Evolutionary conservation across 2,113 vertebrate genomes (phyloP).

Genomic region (Cacatua alba): DNA sequence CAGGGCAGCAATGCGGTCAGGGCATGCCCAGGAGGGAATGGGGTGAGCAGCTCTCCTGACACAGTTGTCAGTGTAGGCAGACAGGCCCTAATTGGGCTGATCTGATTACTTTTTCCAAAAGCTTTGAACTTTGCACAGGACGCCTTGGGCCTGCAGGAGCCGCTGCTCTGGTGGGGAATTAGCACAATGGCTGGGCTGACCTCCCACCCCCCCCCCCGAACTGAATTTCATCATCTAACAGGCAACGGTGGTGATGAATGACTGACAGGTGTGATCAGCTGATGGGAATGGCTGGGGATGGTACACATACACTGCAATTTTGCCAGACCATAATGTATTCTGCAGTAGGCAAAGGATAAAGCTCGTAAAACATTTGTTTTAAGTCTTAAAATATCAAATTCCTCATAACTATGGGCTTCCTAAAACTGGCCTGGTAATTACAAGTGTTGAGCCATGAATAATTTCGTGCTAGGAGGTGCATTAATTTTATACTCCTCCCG

Average conservation of each 20-base stretch:
- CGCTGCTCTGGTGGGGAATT: background rate
- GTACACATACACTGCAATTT: background rate
- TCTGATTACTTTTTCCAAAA: slow-evolving; percentile 47
- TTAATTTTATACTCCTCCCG: slow-evolving; percentile 34
- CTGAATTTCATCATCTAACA: background rate
- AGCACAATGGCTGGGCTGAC: slow-evolving; percentile 20
- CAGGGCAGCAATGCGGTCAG: background rate
- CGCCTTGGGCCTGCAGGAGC: slow-evolving; percentile 20
- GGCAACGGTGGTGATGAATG: slow-evolving; percentile 59
- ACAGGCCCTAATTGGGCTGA: slow-evolving; percentile 55
- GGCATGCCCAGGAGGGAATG: slow-evolving; percentile 7
- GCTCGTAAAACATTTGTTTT: slow-evolving; percentile 82
- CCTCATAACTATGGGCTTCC: slow-evolving; percentile 66
- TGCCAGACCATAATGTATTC: slow-evolving; percentile 50
- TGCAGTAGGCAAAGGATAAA: slow-evolving; percentile 65
- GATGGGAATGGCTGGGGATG: slow-evolving; percentile 52
- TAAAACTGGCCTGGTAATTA: slow-evolving; percentile 75
- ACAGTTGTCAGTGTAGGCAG: slow-evolving; percentile 52
- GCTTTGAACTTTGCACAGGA: slow-evolving; percentile 57
- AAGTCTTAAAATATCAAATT: slow-evolving; percentile 87
- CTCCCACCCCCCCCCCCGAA: background rate
- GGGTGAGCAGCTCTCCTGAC: background rate
- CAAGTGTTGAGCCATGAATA: slow-evolving; percentile 70
- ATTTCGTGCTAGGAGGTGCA: slow-evolving; percentile 61
- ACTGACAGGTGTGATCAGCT: slow-evolving; percentile 75